A percentile compares a stretch with the other conserved stretches of the same genome.
These are phyloP conservation scores for Empidonax alnorum DNA, from an alignment of 2,113 vertebrate genomes.

Conservation along the genomic window DNA sequence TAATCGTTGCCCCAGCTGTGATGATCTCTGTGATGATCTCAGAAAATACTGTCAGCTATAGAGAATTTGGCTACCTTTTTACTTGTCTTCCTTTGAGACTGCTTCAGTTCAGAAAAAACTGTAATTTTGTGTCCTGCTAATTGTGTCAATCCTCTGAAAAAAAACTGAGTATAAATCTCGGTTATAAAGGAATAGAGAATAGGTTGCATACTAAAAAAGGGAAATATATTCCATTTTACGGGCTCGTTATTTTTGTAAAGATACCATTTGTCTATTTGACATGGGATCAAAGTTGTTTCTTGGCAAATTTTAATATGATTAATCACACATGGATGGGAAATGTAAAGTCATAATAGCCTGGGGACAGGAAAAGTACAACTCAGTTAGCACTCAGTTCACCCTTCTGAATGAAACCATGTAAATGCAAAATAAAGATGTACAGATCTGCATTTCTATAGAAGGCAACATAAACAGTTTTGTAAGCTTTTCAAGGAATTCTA, in stretches of 20 bases:
- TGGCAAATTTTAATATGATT: slow-evolving; percentile 48
- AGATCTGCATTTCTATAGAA: background rate
- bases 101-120: background rate
- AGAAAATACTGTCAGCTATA: background rate
- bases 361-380: background rate
- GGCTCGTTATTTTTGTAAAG: background rate
- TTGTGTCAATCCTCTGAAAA: background rate
- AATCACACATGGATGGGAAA: background rate
- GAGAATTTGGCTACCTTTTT: background rate
- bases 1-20: background rate
- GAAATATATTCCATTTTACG: background rate
- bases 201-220: background rate
- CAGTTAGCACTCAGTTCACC: background rate
- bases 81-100: background rate
- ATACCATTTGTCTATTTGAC: slow-evolving; percentile 21
- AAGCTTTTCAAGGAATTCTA: background rate
- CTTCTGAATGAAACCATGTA: background rate
- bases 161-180: background rate
- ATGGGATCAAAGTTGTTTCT: background rate
- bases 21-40: background rate
- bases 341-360: background rate
- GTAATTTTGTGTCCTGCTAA: background rate
- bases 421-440: background rate
- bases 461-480: background rate
- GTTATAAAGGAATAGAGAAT: background rate